Evolutionary conservation across 2,797 vertebrate species (phyloP).

Genomic region (Syndactyla subalaris): DNA sequence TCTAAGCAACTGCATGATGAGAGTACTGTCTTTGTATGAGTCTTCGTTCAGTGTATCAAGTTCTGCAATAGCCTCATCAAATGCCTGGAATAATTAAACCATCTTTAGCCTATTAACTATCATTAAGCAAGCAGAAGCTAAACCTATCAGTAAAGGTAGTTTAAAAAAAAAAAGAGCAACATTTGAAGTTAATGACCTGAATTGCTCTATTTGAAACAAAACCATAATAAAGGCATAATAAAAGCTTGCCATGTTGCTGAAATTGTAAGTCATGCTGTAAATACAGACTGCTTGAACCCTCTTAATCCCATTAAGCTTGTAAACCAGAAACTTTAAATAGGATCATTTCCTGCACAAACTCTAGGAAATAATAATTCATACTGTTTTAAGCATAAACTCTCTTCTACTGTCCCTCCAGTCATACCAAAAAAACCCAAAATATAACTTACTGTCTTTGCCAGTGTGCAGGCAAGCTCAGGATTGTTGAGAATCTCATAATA

Average conservation of each 20-base stretch:
- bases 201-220: not conserved
- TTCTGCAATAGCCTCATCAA: conserved; percentile 94
- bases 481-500: conserved; percentile 97
- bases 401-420: not conserved
- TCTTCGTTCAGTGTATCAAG: conserved; percentile 92
- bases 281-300: not conserved
- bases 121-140: not conserved
- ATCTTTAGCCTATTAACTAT: not conserved
- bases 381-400: not conserved
- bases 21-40: conserved; percentile 99
- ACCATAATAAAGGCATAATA: not conserved
- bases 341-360: not conserved
- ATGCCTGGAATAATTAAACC: conserved; percentile 83
- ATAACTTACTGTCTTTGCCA: conserved; percentile 89
- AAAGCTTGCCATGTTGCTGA: not conserved
- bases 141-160: not conserved
- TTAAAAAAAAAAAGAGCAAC: not conserved
- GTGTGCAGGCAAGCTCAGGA: conserved; percentile 88
- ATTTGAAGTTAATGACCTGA: not conserved
- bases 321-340: not conserved
- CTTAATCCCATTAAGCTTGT: not conserved
- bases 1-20: conserved; percentile 99
- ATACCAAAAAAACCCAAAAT: not conserved
- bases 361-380: not conserved
- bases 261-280: not conserved